Conservation (phyloP, 2,113 vertebrate genomes). For the Cheilinus undulatus region DNA sequence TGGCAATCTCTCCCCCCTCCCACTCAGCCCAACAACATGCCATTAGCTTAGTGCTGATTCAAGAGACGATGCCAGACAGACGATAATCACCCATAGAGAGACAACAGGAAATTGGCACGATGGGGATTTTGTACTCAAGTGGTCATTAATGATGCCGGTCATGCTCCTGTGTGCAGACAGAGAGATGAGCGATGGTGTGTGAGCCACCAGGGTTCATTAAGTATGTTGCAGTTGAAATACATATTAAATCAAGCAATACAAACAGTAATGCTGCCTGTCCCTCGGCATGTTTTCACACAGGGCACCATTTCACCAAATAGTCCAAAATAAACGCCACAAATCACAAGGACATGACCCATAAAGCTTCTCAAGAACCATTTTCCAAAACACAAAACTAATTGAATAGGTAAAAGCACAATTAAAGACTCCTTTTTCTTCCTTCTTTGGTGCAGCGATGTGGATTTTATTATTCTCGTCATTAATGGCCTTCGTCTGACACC, state of each 20-base stretch:
- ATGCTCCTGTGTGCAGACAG: not conserved
- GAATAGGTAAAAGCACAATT: not conserved
- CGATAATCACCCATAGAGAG: conserved; percentile 23
- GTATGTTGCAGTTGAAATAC: not conserved
- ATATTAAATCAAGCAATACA: not conserved
- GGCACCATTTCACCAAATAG: not conserved
- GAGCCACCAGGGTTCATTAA: not conserved
- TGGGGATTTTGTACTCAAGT: conserved; percentile 12
- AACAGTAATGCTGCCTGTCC: not conserved
- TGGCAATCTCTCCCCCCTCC: conserved; percentile 8
- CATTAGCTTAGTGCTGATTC: conserved; percentile 35
- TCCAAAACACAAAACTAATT: too few relatives aligned
- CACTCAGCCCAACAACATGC: conserved; percentile 27
- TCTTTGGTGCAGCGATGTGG: not conserved
- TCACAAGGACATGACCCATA: too few relatives aligned
- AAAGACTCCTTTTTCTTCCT: not conserved
- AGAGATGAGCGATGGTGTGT: not conserved
- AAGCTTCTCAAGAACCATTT: too few relatives aligned
- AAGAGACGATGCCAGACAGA: conserved; percentile 19
- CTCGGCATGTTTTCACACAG: not conserved
- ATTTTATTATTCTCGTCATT: not conserved
- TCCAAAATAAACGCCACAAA: too few relatives aligned
- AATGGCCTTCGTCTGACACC: not conserved
- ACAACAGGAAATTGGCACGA: conserved; percentile 23
- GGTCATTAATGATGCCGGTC: not conserved